These are phyloP conservation scores for Teleogryllus occipitalis DNA, from an alignment of 1,140 invertebrate genomes.

Conservation along the genomic window DNA sequence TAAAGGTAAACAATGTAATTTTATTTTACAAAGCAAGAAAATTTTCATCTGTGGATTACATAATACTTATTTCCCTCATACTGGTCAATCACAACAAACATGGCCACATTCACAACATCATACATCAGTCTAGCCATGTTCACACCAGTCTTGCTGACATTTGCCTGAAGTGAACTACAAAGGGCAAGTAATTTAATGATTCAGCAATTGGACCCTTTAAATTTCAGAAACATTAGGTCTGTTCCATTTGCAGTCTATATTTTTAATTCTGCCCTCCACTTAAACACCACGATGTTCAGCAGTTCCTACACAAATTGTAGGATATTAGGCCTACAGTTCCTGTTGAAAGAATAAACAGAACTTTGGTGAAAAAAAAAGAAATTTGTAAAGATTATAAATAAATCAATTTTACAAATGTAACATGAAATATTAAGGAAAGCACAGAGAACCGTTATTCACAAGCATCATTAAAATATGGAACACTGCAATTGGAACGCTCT, in stretches of 20 bases:
- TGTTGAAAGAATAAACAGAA: no score
- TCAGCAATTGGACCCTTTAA: background rate
- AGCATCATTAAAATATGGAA: background rate
- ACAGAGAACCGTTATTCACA: no score
- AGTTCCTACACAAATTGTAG: no score
- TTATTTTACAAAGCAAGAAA: no score
- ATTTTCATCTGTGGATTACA: background rate
- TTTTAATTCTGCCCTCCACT: no score
- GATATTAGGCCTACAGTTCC: no score
- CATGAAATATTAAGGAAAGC: no score
- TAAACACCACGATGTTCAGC: no score
- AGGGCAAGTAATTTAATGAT: background rate
- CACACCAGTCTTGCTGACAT: background rate
- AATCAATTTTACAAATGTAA: no score
- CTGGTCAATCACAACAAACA: background rate
- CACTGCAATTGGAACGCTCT: background rate
- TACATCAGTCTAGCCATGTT: slow-evolving; percentile 1
- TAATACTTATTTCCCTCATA: background rate
- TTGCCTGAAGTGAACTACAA: background rate
- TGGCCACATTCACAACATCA: background rate
- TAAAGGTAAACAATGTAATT: no score
- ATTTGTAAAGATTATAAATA: no score
- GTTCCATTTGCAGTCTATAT: background rate
- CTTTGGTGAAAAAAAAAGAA: no score
- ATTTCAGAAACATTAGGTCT: background rate